Base-by-base conservation (phyloP, 2,888 invertebrate genomes). In the Aplocera efformata region DNA sequence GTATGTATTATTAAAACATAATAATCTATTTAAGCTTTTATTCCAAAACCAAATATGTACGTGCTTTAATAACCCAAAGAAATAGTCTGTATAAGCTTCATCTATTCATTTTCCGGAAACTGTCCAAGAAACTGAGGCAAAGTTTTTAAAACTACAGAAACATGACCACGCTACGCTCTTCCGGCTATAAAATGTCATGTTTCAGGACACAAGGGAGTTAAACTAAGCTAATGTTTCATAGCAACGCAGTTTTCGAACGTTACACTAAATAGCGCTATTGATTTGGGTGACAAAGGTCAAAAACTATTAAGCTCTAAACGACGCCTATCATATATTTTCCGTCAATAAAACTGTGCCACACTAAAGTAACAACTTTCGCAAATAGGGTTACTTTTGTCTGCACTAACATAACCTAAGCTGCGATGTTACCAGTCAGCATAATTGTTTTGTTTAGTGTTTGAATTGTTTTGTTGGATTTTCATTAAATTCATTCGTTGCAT, bases 401-500 rank as follows among this genome's bases (percentile, higher is more conserved):
- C 10, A 17, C 10, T 13, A 8, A 13, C 7, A 25, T 31, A 43
- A 38, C 17, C 6, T 22, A 20, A 34, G 6, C 26, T 42, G 13
- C 10, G 25, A 10, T 20, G 27, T 21, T 44, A 13, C 6, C 35
- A 53, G 52, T 53, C 50, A 58, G 50, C 54, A 50, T 62, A 42
- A 63, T 64, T 64, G 58, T 63, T 64, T 60, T 41, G 47, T 38
- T 48, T 57, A 50, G 53, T 53, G 48, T 50, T 53, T 53, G 57
- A 53, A 58, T 60, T 63, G 58, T 60, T 58, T 45, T 48, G 56
- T 63, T 58, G 50, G 58, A 62, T 63, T 72, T 64, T 62, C 58
- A 69, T 67, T 70, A 67, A 64, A 72, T 67, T 53, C 48, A 56
- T 61, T 67, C 50, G 65, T 59, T 75, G 69, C 71, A 72, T 63